Base-by-base conservation (phyloP, 2,113 vertebrate genomes). In the Burhinus oedicnemus region DNA sequence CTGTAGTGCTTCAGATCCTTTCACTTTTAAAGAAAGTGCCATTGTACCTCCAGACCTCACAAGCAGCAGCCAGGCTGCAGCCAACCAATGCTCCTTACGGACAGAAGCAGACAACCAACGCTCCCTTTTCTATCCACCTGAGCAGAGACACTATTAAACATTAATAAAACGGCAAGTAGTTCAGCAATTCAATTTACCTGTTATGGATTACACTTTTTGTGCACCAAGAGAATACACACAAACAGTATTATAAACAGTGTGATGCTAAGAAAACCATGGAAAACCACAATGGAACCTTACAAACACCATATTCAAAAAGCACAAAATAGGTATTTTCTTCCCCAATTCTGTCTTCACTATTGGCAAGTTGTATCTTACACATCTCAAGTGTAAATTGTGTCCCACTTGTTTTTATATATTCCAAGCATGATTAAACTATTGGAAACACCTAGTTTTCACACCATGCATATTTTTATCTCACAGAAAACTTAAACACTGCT, bases 111-210 rank as follows among this genome's bases (percentile, higher is more conserved):
- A 91, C 93, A 96, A 81, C 87, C 87, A 94, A 86, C 34, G 84
- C 69, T 97, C 96, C 91, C 94, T 95, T 97, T 94, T 92, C 95
- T 95, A 96, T 66, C 83, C 94, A 96, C 93, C 93, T 96, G 91
- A 95, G 91, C 91, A 97, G 83, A 97, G 64, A 95, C 80, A 95
- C 94, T 95, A 97, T 90, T 95, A 94, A 95, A 92, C 69, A 92
- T 95, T 74, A 90, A 94, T 83, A 72, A 85, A 95, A 95, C 80
- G 93, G 71, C 92, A 89, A 95, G 70, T 65, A 90, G 89, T 93
- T 95, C 91, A 97, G 71, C 86, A 95, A 88, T 94, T 91, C 85
- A 82, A 75, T 92, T 92, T 76, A 94, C 90, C 92, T 76, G 40
- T 82, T 96, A 89, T 44, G 20, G 32, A 82, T 84, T 57, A 95